Evolutionary conservation across 2,113 vertebrate species (phyloP).

Genomic region (Hylia prasina): DNA sequence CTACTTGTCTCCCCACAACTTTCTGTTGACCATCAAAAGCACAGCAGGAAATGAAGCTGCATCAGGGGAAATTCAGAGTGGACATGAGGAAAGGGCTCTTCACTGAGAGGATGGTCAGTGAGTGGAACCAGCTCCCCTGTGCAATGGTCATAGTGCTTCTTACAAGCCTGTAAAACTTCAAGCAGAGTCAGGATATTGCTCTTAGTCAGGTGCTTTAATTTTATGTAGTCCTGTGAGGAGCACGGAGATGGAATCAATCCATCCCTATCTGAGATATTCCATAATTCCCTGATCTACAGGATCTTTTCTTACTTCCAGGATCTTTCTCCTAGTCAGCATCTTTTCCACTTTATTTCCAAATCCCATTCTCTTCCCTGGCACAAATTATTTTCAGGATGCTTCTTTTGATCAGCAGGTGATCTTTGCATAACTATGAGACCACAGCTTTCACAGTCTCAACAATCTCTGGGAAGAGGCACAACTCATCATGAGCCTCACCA

Average conservation of each 20-base stretch:
- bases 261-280: rapidly evolving
- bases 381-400: neutral
- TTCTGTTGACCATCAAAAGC: neutral
- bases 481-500: neutral
- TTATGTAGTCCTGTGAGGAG: neutral
- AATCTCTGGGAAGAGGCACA: neutral
- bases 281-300: neutral
- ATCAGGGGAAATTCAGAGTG: neutral
- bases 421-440: neutral
- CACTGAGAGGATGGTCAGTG: neutral
- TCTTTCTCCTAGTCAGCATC: neutral
- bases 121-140: neutral
- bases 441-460: neutral
- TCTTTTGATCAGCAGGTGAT: neutral
- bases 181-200: neutral
- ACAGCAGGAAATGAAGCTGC: neutral
- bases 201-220: neutral
- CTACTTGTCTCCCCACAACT: neutral
- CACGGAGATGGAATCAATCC: neutral
- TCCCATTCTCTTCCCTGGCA: neutral
- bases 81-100: neutral
- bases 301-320: neutral
- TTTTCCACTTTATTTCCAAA: neutral
- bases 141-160: neutral
- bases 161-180: neutral